Evolutionary conservation across 2,888 invertebrate genomes (phyloP).

Genomic region (Parnassius glacialis): DNA sequence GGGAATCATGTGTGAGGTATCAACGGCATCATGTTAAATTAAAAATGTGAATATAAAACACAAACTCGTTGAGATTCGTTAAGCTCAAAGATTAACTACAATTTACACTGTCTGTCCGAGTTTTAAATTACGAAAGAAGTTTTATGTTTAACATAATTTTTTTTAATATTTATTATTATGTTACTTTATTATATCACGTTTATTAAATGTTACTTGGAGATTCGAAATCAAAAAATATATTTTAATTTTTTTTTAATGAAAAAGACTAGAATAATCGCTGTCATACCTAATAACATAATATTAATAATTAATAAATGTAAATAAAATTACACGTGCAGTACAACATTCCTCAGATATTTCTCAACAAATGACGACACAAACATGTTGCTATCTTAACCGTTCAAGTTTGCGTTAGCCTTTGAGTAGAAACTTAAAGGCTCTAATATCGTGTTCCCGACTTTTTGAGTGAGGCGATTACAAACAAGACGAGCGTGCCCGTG

Average conservation of each 20-base stretch:
- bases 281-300: too few species aligned
- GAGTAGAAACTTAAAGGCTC: conserved; percentile 39
- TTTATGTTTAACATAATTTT: too few species aligned
- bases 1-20: conserved; percentile 11
- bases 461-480: conserved; percentile 49
- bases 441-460: conserved; percentile 50
- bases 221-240: too few species aligned
- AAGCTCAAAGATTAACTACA: conserved; percentile 1
- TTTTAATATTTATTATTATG: too few species aligned
- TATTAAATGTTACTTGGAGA: too few species aligned
- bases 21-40: conserved; percentile 1
- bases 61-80: conserved; percentile 12
- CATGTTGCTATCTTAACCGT: conserved; percentile 19
- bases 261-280: too few species aligned
- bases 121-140: too few species aligned
- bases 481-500: conserved; percentile 44
- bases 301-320: too few species aligned
- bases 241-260: too few species aligned
- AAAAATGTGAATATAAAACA: conserved; percentile 13
- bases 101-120: background rate
- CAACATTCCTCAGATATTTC: conserved; percentile 14
- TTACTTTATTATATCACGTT: too few species aligned
- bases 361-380: conserved; percentile 12
- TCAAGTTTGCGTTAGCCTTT: conserved; percentile 25
- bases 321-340: background rate